phyloP scores from a whole-genome alignment of 2,113 vertebrate species.

The Carollia perspicillata region DNA sequence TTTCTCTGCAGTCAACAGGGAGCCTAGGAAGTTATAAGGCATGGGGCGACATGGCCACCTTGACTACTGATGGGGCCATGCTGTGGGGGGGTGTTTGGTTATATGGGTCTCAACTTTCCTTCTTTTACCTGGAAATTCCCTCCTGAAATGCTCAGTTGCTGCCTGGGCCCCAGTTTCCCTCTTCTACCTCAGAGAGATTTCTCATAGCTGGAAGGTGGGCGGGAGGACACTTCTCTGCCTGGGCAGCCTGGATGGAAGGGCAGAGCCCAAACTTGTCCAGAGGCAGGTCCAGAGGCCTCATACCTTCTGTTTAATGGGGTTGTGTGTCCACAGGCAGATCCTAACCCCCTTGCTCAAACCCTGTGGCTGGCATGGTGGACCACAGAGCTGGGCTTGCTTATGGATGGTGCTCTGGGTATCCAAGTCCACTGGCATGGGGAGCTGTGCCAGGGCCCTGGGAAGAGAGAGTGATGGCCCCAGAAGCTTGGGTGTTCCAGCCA shows the following conservation, averaged over 20 bases:
- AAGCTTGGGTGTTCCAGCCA: not conserved
- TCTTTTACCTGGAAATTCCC: not conserved
- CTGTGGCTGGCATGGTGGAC: fast-evolving
- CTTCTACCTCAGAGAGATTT: not conserved
- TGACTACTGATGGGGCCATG: not conserved
- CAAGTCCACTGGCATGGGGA: not conserved
- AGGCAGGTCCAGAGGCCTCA: not conserved
- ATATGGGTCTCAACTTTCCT: not conserved
- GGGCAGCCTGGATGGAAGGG: not conserved
- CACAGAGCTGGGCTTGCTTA: not conserved
- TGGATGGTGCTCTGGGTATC: not conserved
- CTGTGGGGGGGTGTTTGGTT: not conserved
- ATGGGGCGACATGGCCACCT: not conserved
- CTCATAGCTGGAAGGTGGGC: not conserved
- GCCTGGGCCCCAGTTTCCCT: not conserved
- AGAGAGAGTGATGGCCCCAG: not conserved
- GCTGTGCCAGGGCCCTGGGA: not conserved
- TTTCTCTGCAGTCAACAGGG: not conserved
- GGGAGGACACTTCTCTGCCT: not conserved
- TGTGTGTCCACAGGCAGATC: not conserved
- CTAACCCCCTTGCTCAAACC: not conserved
- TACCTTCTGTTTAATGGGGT: not conserved
- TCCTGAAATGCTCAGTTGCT: not conserved
- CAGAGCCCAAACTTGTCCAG: not conserved
- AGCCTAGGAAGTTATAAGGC: not conserved